Evolutionary conservation across 2,113 vertebrate genomes (phyloP), one percentile per base, ranked within the genome.

Genomic region (Phaetusa simplex): DNA sequence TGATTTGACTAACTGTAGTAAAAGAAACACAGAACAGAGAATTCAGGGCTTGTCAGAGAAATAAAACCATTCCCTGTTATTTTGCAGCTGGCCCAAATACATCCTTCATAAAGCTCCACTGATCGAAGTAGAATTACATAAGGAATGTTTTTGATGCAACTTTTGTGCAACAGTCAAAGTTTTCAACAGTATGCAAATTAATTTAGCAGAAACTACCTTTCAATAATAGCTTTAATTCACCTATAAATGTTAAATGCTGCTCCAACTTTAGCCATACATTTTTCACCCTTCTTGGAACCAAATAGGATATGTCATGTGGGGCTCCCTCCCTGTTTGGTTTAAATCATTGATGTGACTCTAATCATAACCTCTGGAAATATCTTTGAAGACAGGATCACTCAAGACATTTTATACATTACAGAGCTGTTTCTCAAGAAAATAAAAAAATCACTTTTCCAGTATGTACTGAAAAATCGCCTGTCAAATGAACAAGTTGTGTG

Each of bases 391-490:
- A 92, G 95, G 84, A 90, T 59, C 80, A 81, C 66, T 95, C 62
- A 77, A 93, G 92, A 74, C 66, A 88, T 91, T 95, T 94, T 95
- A 82, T 90, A 89, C 15, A 36, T 80, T 93, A 93, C 64, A 45
- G 71, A 77, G 36, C 55, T 76, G 40, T 76, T 96, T 96, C 77
- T 96, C 11, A 49, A 81, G 38, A 38, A 79, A 70, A 96, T 83
- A 74, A 84, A 59, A 55, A 82, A 71, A 66, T 9, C 14, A 65
- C 30, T 84, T 40, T 27, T 82, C 77, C 23, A 61, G n/a, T 81
- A 93, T 6, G 8, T 71, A 74, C 49, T 61, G 86, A 83, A 94
- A 96, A 96, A 69, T 84, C 26, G 32, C 76, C 70, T 74, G 70
- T 93, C 80, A 73, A 66, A 56, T 78, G 61, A 97, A 82, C 70